phyloP scores from a whole-genome alignment of 2,888 invertebrate species.

The Pheosia gnoma region DNA sequence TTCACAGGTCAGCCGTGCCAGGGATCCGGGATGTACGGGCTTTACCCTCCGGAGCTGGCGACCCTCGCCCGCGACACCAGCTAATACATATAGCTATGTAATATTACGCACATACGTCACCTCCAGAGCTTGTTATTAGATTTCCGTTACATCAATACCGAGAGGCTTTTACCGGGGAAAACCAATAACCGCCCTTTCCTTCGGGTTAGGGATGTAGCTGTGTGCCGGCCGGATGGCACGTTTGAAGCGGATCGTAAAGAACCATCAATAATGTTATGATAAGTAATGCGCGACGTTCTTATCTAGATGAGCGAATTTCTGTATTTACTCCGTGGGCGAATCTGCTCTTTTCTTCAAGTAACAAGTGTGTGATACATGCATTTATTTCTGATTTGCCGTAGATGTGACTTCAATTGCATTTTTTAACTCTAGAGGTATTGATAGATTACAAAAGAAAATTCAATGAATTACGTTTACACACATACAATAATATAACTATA shows the following conservation, averaged over 20 bases:
- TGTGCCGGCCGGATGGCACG: constrained; percentile 16
- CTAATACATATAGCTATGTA: neutral
- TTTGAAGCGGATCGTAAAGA: constrained; percentile 12
- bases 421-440: neutral
- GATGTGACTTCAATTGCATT: neutral
- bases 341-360: neutral
- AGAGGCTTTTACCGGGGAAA: constrained; percentile 53
- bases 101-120: constrained; percentile 21
- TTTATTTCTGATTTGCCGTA: neutral
- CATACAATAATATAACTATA: no score
- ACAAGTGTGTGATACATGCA: neutral
- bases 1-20: constrained; percentile 12
- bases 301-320: neutral
- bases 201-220: constrained; percentile 30
- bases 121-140: constrained; percentile 50
- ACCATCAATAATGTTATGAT: constrained; percentile 14
- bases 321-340: no score
- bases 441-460: neutral
- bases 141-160: constrained; percentile 53
- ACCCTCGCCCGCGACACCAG: neutral
- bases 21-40: neutral
- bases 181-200: constrained; percentile 55
- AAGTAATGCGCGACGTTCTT: constrained; percentile 15
- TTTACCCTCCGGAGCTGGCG: neutral
- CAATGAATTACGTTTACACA: no score